A percentile compares a stretch with the other conserved stretches of the same genome.
These are phyloP conservation scores for Cepaea nemoralis DNA, from an alignment of 1,140 invertebrate genomes.

Conservation along the genomic window DNA sequence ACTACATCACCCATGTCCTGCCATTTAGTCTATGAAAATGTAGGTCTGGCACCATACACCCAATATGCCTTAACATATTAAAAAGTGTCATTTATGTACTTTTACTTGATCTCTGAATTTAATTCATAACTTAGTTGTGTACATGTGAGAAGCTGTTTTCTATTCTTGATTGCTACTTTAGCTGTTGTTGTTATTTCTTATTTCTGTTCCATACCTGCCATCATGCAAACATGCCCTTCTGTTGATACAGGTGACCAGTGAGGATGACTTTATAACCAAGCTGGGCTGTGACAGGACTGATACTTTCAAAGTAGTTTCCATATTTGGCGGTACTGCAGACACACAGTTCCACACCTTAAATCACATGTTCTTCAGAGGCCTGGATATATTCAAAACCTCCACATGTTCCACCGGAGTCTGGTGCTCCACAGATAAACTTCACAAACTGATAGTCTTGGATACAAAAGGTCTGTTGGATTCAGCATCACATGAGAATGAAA, in stretches of 20 bases:
- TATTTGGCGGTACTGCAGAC: constrained; percentile 90
- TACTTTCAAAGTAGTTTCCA: constrained; percentile 85
- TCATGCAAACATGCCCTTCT: neutral
- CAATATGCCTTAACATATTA: too few relatives aligned
- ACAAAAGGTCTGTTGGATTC: constrained; percentile 83
- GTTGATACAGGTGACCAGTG: constrained; percentile 62
- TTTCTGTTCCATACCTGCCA: too few relatives aligned
- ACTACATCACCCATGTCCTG: too few relatives aligned
- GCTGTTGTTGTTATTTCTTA: too few relatives aligned
- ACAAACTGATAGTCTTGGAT: constrained; percentile 82
- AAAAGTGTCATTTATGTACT: too few relatives aligned
- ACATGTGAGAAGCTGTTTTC: too few relatives aligned
- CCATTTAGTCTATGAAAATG: too few relatives aligned
- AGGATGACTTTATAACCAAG: constrained; percentile 69
- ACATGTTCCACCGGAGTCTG: constrained; percentile 87
- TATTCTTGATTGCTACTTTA: too few relatives aligned
- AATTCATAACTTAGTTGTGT: too few relatives aligned
- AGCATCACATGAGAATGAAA: constrained; percentile 79
- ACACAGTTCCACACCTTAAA: constrained; percentile 88
- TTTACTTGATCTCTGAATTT: too few relatives aligned
- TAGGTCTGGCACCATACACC: too few relatives aligned
- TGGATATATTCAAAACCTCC: constrained; percentile 83
- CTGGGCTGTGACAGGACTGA: constrained; percentile 63
- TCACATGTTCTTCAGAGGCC: constrained; percentile 83
- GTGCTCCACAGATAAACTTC: constrained; percentile 80